Base-by-base conservation (phyloP, 2,113 vertebrate genomes). In the Meleagris gallopavo region DNA sequence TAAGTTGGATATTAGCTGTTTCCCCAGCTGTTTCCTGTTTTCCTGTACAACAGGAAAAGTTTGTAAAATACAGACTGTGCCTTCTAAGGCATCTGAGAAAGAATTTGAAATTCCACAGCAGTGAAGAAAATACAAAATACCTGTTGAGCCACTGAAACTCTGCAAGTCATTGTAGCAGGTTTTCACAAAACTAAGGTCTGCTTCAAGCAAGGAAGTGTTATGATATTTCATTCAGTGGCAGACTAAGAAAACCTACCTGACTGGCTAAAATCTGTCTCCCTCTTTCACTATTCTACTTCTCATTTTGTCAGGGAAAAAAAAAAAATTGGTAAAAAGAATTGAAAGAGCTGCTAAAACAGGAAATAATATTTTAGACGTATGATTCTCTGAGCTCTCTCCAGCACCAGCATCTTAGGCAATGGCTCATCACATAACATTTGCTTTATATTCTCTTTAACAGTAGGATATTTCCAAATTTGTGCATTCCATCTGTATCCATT, bases 401-500 rank as follows among this genome's bases (percentile, higher is more conserved):
- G 67, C 89, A 92, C 70, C 64, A 93, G 93, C 93, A 87, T 95
- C 96, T 78, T 55, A 71, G 93, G 84, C 91, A 91, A 82, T 34
- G 27, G 86, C 29, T 83, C 91, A 93, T 93, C 94, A 82, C 2
- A 5, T 96, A 94, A 91, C 92, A 96, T 96, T 89, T 94, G 88
- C 94, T 97, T 97, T 97, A 95, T 96, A 97, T 95, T 91, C 90
- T 95, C 92, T 96, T 95, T 87, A 96, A 92, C 96, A 96, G 96
- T 90, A 88, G 96, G 97, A 14, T 96, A 83, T 96, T 97, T 97
- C 93, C 92, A 78, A 94, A 96, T 93, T 93, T 83, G 92, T 65
- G 80, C 87, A 94, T 91, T 92, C 95, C 94, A 96, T 97, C 97
- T 98, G 97, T 97, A 97, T 96, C 97, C 96, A 91, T 97, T 97